Percentiles rank a stretch among this genome's conserved stretches.
These are phyloP conservation scores for Leptura quadrifasciata DNA, from an alignment of 2,888 invertebrate species.

Conservation along the genomic window DNA sequence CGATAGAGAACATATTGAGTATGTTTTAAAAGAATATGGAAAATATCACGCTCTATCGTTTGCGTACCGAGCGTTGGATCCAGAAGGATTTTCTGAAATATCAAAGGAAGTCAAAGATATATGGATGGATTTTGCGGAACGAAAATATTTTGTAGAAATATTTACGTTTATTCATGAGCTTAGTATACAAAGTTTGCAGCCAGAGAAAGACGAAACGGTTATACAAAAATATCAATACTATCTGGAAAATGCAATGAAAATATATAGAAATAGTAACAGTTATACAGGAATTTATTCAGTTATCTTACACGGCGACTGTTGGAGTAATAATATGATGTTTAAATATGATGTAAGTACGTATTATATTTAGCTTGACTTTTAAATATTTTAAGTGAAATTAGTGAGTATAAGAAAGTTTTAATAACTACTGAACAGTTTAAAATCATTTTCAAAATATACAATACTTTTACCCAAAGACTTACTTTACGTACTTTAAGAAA, in stretches of 20 bases:
- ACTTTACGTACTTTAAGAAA: too few species aligned
- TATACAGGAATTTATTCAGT: constrained; percentile 49
- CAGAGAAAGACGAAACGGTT: constrained; percentile 15
- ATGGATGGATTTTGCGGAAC: background rate
- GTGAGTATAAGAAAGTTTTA: background rate
- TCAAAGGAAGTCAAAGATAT: background rate
- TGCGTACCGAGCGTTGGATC: constrained; percentile 51
- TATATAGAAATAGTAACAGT: background rate
- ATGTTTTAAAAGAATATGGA: constrained; percentile 57
- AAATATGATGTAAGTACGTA: constrained; percentile 61
- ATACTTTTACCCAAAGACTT: too few species aligned
- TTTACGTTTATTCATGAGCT: background rate
- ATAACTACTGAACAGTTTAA: background rate
- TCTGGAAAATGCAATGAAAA: background rate
- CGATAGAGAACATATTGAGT: constrained; percentile 54
- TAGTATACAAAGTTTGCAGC: background rate
- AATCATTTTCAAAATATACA: background rate
- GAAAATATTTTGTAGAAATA: background rate
- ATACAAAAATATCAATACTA: constrained; percentile 4
- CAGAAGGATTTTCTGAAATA: constrained; percentile 44
- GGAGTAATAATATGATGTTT: constrained; percentile 65
- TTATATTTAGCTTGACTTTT: background rate
- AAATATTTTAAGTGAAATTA: background rate
- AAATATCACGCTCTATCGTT: constrained; percentile 59
- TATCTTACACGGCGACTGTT: constrained; percentile 65